Conservation (phyloP, 2,797 vertebrate species). For the Cynopterus sphinx region DNA sequence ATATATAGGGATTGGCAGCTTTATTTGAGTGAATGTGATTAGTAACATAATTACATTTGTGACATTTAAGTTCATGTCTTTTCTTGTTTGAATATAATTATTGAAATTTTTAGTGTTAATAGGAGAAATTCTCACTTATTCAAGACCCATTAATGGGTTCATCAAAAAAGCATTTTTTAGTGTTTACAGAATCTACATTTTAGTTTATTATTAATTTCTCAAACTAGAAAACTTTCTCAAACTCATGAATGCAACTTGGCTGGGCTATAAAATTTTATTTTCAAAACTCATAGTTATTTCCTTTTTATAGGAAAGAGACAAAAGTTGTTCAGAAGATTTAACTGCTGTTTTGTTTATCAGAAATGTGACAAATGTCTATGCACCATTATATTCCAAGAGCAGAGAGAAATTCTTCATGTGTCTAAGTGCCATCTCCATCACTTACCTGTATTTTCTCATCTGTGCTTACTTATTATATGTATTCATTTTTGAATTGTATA, state of each 20-base stretch:
- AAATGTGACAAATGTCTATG: neutral
- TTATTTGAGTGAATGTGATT: neutral
- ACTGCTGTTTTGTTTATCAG: neutral
- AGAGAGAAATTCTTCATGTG: neutral
- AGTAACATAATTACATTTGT: neutral
- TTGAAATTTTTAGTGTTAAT: neutral
- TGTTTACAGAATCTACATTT: neutral
- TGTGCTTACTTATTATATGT: neutral
- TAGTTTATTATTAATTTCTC: neutral
- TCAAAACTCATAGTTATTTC: neutral
- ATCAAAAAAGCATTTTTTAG: neutral
- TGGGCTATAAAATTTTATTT: neutral
- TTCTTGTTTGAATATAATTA: slow-evolving; percentile 11
- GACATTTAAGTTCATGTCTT: neutral
- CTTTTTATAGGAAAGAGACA: neutral
- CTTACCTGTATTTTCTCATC: neutral
- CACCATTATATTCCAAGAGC: neutral
- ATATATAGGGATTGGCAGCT: neutral
- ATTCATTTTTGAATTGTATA: neutral
- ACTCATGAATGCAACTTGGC: neutral
- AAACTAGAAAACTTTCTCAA: neutral
- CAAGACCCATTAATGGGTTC: neutral
- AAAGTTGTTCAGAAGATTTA: neutral
- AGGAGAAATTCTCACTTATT: neutral
- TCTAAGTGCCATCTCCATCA: neutral